Conservation (phyloP, 2,797 vertebrate genomes). For the Australoheros facetus region DNA sequence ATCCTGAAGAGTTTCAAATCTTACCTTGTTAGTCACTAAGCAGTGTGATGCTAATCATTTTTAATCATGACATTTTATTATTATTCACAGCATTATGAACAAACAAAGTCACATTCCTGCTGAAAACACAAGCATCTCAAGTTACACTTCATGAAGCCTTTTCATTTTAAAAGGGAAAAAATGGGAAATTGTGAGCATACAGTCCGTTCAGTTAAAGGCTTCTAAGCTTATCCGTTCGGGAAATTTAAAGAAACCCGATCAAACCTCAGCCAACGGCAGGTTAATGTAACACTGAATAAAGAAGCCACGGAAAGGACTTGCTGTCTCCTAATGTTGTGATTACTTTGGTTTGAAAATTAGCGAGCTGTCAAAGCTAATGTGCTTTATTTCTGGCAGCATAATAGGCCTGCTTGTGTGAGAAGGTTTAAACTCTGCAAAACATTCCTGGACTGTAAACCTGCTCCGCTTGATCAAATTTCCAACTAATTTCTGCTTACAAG, state of each 20-base stretch:
- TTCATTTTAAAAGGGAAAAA: conserved; percentile 55
- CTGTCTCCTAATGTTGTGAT: conserved; percentile 8
- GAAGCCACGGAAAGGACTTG: conserved; percentile 3
- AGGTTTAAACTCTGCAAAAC: conserved; percentile 3
- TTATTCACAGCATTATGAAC: background rate
- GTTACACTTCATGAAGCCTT: conserved; percentile 38
- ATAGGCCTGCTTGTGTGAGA: background rate
- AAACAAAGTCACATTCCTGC: conserved; percentile 38
- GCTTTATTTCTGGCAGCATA: conserved; percentile 23
- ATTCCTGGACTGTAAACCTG: conserved; percentile 8
- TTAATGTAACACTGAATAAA: conserved; percentile 22
- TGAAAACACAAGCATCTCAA: conserved; percentile 53
- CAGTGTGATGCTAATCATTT: background rate
- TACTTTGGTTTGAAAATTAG: conserved; percentile 7
- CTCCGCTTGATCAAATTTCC: background rate
- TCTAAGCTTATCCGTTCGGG: conserved; percentile 30
- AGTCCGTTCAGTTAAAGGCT: conserved; percentile 13
- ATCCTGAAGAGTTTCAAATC: background rate
- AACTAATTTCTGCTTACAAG: background rate
- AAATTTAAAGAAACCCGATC: conserved; percentile 62
- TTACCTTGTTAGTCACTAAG: fast-evolving
- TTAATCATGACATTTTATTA: background rate
- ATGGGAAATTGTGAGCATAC: conserved; percentile 56
- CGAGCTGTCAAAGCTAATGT: background rate
- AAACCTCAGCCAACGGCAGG: conserved; percentile 14